phyloP scores from a whole-genome alignment of 2,113 vertebrate genomes.

The Nothoprocta pentlandii region DNA sequence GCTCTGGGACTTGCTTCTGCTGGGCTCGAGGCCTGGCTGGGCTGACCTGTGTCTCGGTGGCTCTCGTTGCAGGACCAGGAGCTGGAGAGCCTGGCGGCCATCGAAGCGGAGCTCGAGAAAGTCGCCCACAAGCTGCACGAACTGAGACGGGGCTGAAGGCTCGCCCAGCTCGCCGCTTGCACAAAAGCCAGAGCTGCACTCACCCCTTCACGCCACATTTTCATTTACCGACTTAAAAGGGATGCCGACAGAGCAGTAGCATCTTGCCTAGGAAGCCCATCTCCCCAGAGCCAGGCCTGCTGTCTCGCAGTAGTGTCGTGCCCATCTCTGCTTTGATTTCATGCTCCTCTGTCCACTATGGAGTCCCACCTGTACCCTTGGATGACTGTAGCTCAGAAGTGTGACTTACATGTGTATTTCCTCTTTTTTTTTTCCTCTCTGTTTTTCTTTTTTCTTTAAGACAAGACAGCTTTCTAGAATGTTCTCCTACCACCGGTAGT shows the following conservation, averaged over 20 bases:
- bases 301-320: slow-evolving; percentile 14
- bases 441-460: neutral
- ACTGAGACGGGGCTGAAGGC: slow-evolving; percentile 80
- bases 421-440: neutral
- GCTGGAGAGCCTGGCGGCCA: slow-evolving; percentile 91
- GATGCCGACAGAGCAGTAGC: neutral
- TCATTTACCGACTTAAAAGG: neutral
- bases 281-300: slow-evolving; percentile 29
- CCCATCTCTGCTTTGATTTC: slow-evolving; percentile 21
- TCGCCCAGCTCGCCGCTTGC: rapidly evolving
- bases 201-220: neutral
- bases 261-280: neutral
- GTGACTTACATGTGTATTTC: slow-evolving; percentile 23
- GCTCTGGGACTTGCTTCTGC: neutral
- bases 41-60: rapidly evolving
- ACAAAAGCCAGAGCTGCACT: neutral
- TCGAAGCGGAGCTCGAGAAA: slow-evolving; percentile 93
- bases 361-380: neutral
- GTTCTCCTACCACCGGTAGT: slow-evolving; percentile 61
- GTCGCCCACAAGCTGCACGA: slow-evolving; percentile 91
- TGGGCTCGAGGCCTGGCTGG: too few relatives aligned
- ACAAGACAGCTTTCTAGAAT: slow-evolving; percentile 77
- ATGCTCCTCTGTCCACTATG: neutral
- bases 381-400: neutral
- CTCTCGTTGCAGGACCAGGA: slow-evolving; percentile 87